Evolutionary conservation across 2,113 vertebrate species (phyloP), one percentile per base, ranked within the genome.

Genomic region (Psittacula cyanocephala): DNA sequence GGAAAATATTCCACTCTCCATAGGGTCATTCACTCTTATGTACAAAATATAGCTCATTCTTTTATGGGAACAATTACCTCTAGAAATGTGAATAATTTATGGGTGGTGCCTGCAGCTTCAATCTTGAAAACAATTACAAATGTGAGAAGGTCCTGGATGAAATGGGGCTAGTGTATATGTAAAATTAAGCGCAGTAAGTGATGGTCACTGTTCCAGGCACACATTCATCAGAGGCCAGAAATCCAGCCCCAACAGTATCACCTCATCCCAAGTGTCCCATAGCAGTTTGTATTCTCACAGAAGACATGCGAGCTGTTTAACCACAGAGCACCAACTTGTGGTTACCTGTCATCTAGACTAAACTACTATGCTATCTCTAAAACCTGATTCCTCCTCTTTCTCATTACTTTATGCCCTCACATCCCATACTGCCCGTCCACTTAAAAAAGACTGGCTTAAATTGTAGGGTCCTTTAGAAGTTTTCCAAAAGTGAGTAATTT

Each of bases 1-100:
- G 85, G 85, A 97, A 93, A 96, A 86, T 78, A 78, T 95, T 81
- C 47, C 83, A 31, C 20, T 89, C 81, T 91, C 78, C 81, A 81
- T 74, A 96, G 78, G 53, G 64, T 69, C 87, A 68, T 94, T 86
- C 50, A 44, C 37, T 80, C 47, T 39, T 43, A 35, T 24, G 46
- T 70, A 50, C 76, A 94, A 93, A 96, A 90, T 86, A 43, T 17
- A 95, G 63, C 37, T 89, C 63, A 80, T 91, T 91, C 41, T 94
- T 94, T 81, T 78, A 86, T 67, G 81, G 53, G 84, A 94, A 94
- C 87, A 94, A 94, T 85, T 87, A 59, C 53, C 46, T 91, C 72
- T 89, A 63, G 63, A 86, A 94, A 91, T 33, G 68, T 91, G 87
- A 89, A 91, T 89, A 63, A 91, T 89, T 85, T 67, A 77, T 37